These are phyloP conservation scores for Mallotus villosus DNA, from an alignment of 2,797 vertebrate species.

Conservation along the genomic window DNA sequence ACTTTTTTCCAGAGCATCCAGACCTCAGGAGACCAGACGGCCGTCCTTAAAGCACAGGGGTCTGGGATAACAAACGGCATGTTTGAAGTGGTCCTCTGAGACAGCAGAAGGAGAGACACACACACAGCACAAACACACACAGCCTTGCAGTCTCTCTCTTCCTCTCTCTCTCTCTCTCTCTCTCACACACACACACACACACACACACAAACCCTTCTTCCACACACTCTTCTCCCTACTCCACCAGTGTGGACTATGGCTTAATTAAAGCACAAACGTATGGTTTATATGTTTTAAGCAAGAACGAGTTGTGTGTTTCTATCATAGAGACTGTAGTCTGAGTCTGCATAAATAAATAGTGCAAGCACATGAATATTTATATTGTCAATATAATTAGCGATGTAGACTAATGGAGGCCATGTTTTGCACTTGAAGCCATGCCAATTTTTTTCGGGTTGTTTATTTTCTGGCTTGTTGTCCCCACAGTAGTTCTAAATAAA, in stretches of 20 bases:
- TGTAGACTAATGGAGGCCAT: conserved; percentile 79
- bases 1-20: conserved; percentile 78
- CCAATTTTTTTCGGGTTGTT: conserved; percentile 72
- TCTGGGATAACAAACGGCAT: conserved; percentile 78
- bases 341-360: conserved; percentile 75
- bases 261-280: conserved; percentile 78
- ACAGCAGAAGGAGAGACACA: conserved; percentile 30
- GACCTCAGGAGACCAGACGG: conserved; percentile 75
- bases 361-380: conserved; percentile 80
- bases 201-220: conserved; percentile 1
- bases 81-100: conserved; percentile 82
- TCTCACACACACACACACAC: conserved; percentile 45
- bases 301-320: conserved; percentile 70
- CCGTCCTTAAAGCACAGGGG: conserved; percentile 76
- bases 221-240: conserved; percentile 46
- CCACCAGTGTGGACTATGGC: conserved; percentile 62
- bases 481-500: conserved; percentile 74
- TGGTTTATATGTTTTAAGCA: conserved; percentile 75
- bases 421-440: conserved; percentile 78
- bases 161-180: conserved; percentile 20
- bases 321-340: conserved; percentile 63
- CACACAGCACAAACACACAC: conserved; percentile 31
- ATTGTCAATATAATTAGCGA: conserved; percentile 81
- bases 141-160: conserved; percentile 22
- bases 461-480: conserved; percentile 72